Percentiles rank a stretch among this genome's conserved stretches.
Conservation (phyloP, 2,113 vertebrate species). For the Apteryx owenii region DNA sequence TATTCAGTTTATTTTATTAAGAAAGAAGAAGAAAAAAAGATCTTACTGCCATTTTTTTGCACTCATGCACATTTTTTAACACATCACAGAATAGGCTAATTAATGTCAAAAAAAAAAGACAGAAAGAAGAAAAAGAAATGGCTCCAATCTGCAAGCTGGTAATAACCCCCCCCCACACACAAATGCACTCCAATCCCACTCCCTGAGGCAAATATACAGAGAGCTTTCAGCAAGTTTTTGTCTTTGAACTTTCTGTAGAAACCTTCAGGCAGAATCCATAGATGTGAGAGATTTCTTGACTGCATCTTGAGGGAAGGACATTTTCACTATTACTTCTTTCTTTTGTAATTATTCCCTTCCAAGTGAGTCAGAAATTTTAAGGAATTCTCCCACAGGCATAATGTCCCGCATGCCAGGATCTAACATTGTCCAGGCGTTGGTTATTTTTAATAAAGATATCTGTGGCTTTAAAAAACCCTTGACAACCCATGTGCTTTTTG, state of each 20-base stretch:
- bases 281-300: neutral
- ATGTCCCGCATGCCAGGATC: neutral
- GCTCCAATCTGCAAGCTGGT: neutral
- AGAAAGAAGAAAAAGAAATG: neutral
- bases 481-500: neutral
- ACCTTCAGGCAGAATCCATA: slow-evolving; percentile 19
- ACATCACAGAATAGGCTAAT: neutral
- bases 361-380: neutral
- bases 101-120: neutral
- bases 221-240: neutral
- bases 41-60: neutral
- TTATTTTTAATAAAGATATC: neutral
- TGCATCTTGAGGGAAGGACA: neutral
- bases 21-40: neutral
- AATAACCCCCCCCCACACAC: neutral
- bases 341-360: neutral
- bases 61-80: neutral
- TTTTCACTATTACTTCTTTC: neutral
- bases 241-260: slow-evolving; percentile 31
- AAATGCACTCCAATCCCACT: neutral
- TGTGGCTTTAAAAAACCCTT: neutral
- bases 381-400: neutral
- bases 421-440: neutral
- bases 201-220: neutral
- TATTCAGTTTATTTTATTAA: neutral